Base-by-base conservation (phyloP, 2,113 vertebrate species). In the Tapirus terrestris region DNA sequence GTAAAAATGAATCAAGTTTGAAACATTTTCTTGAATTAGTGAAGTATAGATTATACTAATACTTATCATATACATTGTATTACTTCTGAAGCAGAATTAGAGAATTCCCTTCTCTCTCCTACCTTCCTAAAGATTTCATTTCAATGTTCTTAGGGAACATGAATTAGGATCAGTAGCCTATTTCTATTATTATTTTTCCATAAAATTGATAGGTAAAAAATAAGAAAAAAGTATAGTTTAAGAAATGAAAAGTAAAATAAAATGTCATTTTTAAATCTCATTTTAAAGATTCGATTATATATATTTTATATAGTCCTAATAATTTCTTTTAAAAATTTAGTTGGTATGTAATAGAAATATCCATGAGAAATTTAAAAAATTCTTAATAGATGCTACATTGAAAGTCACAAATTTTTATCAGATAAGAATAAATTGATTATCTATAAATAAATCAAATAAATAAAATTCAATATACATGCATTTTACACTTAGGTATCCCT, bases 341-440 rank as follows among this genome's bases (percentile, higher is more conserved):
- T 75, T 39, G 60, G 51, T 77, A 48, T n/a, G 0, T 39, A 72
- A 82, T 81, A 75, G 65, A 96, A 89, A 67, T 72, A 75, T 21
- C 11, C 6, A 65, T n/a, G 20, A 65, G 73, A 31, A 5, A 27
- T 53, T 53, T 29, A 3, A 56, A 89, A 48, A 76, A 82, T 63
- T 60, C 25, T 65, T 81, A 65, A 87, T 60, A 86, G 27, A 60
- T 77, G 63, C 61, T 87, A 58, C n/a, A 31, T 68, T 80, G 29
- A 67, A 92, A 6, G 33, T 61, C 31, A 73, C 84, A 23, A 68
- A 60, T 53, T 96, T 94, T 96, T 87, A 87, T 95, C 70, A 68
- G 18, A 67, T 75, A 93, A 88, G 48, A 80, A 84, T 33, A 93
- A 85, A 48, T 0, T 86, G 39, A 53, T 89, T 79, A 85, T 80